phyloP scores from a whole-genome alignment of 2,797 vertebrate species.

The Liasis olivaceus region DNA sequence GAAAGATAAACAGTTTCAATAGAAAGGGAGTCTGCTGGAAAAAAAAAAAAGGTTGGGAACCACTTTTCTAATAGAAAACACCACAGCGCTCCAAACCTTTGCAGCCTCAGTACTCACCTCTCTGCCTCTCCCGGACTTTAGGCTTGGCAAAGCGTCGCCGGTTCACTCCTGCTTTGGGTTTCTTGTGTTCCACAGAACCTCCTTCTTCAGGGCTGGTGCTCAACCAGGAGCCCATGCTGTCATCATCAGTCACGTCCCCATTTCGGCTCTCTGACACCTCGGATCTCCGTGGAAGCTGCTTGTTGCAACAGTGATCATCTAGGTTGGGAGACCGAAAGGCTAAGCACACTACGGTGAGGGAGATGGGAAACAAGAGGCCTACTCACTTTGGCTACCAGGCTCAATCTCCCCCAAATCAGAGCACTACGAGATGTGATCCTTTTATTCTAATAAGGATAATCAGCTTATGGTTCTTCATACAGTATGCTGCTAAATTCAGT shows the following conservation, averaged over 20 bases:
- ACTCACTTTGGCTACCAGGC: background rate
- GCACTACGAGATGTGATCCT: too few species aligned
- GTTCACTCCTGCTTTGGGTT: slow-evolving; percentile 68
- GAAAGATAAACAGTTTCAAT: too few species aligned
- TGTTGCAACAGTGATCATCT: slow-evolving; percentile 68
- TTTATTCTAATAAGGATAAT: background rate
- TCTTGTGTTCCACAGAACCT: slow-evolving; percentile 47
- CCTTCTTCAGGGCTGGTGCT: slow-evolving; percentile 57
- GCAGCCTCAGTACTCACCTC: slow-evolving; percentile 73
- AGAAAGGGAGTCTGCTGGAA: too few species aligned
- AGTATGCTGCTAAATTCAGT: background rate
- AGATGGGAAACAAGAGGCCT: background rate
- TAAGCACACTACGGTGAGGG: background rate
- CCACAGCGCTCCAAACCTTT: too few species aligned
- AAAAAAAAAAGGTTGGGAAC: too few species aligned
- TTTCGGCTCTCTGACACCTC: slow-evolving; percentile 50
- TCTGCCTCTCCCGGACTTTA: slow-evolving; percentile 82
- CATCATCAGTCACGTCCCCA: slow-evolving; percentile 58
- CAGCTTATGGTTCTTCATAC: background rate
- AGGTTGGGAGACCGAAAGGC: background rate
- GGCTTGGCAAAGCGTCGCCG: slow-evolving; percentile 80
- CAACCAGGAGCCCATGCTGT: slow-evolving; percentile 59
- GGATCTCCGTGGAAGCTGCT: slow-evolving; percentile 43
- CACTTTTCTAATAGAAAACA: background rate
- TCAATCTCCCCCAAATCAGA: background rate